Evolutionary conservation across 2,888 invertebrate genomes (phyloP), one percentile per base, ranked within the genome.

Genomic region (Cecidostiba fungosa): DNA sequence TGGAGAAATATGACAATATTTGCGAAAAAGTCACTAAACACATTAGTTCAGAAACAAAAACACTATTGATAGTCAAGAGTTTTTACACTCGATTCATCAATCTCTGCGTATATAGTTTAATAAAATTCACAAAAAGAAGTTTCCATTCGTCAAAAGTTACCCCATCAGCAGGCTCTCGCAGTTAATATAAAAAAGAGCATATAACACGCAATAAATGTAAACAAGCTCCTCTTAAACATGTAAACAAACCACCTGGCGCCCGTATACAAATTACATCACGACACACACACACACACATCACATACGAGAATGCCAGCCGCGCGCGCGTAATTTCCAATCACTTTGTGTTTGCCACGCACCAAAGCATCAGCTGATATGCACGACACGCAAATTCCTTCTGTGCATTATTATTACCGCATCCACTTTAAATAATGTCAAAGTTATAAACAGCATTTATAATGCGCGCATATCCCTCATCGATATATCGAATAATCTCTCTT

Each of bases 381-480:
- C 14, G n/a, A 39, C 12, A 10, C 26, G 23, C 66, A 14, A n/a
- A n/a, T 69, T 19, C 32, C 36, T 36, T 19, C 36, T n/a, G 10
- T 50, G 12, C 50, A 70, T 70, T 10, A 70, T 70, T 39, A 39
- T 14, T n/a, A 59, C 54, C n/a, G n/a, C n/a, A n/a, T n/a, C 39
- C 36, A 72, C 39, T 72, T 72, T 23, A 72, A 72, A 72, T 72
- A 72, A 72, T 72, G 5, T 72, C 39, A 39, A 39, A 72, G 10
- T 72, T 39, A n/a, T 39, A 72, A 39, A 72, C 39, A 36, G 29
- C 69, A 0, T 6, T 23, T 59, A 3, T n/a, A 50, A 50, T 6
- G 36, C 47, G 47, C 12, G 47, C 12, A 10, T 19, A 16, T 4
- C 1, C 5, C 50, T 14, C 16, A 4, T 50, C 59, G 23, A 54